Percentiles rank a stretch among this genome's conserved stretches.
Conservation (phyloP, 2,113 vertebrate species). For the Mus pahari region DNA sequence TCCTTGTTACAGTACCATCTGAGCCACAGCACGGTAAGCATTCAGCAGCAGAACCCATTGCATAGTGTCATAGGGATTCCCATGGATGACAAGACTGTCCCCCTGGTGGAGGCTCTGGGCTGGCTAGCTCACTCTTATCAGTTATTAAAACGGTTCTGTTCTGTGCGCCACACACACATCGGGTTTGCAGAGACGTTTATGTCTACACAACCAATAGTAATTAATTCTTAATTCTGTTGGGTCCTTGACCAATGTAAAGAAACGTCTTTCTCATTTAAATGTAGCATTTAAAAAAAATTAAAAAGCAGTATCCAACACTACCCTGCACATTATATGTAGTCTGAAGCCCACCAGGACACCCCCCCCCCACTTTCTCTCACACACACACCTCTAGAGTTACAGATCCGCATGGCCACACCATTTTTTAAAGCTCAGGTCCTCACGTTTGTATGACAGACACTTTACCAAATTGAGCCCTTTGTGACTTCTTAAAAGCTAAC, state of each 20-base stretch:
- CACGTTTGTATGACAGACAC: neutral
- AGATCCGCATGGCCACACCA: neutral
- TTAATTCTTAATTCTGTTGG: neutral
- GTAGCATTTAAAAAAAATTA: neutral
- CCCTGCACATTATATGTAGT: neutral
- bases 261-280: neutral
- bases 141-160: neutral
- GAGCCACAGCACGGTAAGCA: neutral
- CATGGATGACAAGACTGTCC: fast-evolving
- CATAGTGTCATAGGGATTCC: neutral
- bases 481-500: conserved; percentile 28
- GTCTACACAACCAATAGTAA: neutral
- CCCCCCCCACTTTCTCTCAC: neutral
- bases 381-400: neutral
- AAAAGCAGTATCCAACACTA: neutral
- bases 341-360: neutral
- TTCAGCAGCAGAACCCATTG: neutral
- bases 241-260: neutral
- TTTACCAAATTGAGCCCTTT: neutral
- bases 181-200: neutral
- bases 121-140: neutral
- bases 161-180: neutral
- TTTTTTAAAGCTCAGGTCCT: neutral
- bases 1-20: neutral
- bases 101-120: neutral